Percentiles rank a stretch among this genome's conserved stretches.
Evolutionary conservation across 2,888 invertebrate species (phyloP).

Genomic region (Tetragonula carbonaria): DNA sequence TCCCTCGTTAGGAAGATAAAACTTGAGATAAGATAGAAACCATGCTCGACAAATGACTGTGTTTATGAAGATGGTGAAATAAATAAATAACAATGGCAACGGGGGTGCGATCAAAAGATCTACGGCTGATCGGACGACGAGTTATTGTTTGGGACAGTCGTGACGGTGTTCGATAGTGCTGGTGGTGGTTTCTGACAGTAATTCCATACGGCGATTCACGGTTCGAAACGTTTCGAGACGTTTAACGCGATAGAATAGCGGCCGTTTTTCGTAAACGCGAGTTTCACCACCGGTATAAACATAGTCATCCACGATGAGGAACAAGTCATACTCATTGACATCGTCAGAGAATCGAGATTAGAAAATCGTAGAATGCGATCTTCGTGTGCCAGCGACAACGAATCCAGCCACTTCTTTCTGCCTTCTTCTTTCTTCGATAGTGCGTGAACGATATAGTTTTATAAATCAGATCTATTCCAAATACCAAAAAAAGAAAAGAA

Average conservation of each 20-base stretch:
- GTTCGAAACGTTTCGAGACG: not conserved
- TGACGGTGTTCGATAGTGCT: conserved; percentile 49
- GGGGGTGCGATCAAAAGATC: conserved; percentile 17
- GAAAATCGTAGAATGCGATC: conserved; percentile 2
- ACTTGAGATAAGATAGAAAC: conserved; percentile 4
- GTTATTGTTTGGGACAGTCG: not conserved
- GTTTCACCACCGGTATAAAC: conserved; percentile 70
- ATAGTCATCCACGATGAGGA: conserved; percentile 55
- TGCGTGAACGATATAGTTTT: not conserved
- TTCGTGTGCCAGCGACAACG: conserved; percentile 3
- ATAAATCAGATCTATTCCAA: not conserved
- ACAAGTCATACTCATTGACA: not conserved
- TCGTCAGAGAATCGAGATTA: not conserved
- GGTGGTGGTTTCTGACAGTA: conserved; percentile 59
- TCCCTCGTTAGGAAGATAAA: conserved; percentile 25
- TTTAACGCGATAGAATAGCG: not conserved
- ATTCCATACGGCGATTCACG: not conserved
- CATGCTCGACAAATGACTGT: conserved; percentile 61
- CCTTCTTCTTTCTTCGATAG: not conserved
- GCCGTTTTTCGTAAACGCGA: conserved; percentile 8
- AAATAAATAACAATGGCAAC: conserved; percentile 41
- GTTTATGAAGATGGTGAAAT: conserved; percentile 70
- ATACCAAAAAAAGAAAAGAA: not conserved
- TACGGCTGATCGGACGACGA: not conserved
- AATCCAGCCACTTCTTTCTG: conserved; percentile 7